phyloP scores from a whole-genome alignment of 2,113 vertebrate species.

The Gasterosteus nipponicus region DNA sequence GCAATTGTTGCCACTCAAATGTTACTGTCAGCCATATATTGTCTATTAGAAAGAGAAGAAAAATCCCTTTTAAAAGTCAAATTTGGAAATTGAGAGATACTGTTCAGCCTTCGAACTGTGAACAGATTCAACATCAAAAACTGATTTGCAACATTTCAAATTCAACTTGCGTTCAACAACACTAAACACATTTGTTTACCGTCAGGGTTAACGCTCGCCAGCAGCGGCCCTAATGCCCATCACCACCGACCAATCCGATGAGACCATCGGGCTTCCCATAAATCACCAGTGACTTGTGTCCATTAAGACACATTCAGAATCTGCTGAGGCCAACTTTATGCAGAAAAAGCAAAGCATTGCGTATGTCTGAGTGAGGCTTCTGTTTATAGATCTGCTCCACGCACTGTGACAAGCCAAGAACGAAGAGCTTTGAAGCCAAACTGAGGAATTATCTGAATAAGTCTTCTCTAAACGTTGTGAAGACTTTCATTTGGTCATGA shows the following conservation, averaged over 20 bases:
- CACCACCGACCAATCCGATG: background rate
- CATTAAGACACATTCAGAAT: slow-evolving; percentile 7
- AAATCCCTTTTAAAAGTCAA: background rate
- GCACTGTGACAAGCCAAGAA: slow-evolving; percentile 1
- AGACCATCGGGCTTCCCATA: slow-evolving; percentile 14
- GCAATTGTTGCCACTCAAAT: background rate
- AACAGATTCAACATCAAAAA: background rate
- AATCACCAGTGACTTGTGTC: slow-evolving; percentile 5
- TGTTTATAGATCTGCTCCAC: background rate
- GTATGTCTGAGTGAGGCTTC: background rate
- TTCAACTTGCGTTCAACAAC: background rate
- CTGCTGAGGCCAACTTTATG: background rate
- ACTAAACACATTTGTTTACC: background rate
- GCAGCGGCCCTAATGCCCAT: background rate
- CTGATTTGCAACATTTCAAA: background rate
- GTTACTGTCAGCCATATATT: background rate
- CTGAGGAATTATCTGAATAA: slow-evolving; percentile 14
- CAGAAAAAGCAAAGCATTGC: background rate
- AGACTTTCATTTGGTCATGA: slow-evolving; percentile 34
- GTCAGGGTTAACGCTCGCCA: background rate
- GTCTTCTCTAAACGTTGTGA: slow-evolving; percentile 26
- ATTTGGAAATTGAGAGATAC: background rate
- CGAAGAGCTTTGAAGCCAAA: slow-evolving; percentile 14
- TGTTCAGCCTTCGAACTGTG: background rate
- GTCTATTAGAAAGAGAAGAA: background rate